Conservation (phyloP, 1,140 invertebrate genomes). For the Drosophila lacteicornis region DNA sequence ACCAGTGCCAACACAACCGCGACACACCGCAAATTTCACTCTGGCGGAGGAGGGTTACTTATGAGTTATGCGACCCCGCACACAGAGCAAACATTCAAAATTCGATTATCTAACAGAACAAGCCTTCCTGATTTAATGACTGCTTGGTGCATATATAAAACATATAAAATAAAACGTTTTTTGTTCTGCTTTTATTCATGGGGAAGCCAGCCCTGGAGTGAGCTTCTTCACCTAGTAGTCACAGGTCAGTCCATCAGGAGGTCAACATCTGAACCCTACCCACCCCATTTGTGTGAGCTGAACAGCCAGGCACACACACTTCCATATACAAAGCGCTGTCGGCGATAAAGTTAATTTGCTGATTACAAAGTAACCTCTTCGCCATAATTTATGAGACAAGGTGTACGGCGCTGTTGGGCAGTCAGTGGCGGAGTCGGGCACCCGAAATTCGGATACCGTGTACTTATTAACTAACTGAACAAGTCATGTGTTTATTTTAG, state of each 20-base stretch:
- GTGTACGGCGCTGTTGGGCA: conserved; percentile 55
- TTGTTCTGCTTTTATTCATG: not conserved
- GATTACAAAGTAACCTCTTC: conserved; percentile 75
- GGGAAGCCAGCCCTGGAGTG: not conserved
- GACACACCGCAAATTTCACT: conserved; percentile 64
- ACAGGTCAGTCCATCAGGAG: conserved; percentile 8
- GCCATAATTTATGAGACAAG: conserved; percentile 69
- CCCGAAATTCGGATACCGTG: conserved; percentile 10
- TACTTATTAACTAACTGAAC: not conserved
- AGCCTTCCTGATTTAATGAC: conserved; percentile 62
- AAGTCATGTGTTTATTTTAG: not conserved
- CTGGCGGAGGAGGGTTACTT: not conserved
- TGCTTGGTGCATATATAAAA: conserved; percentile 60
- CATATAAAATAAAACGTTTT: conserved; percentile 51
- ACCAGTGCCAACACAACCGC: conserved; percentile 55
- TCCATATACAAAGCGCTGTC: conserved; percentile 39
- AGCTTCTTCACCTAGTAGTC: conserved; percentile 18
- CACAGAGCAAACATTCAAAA: conserved; percentile 63
- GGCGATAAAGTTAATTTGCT: conserved; percentile 78
- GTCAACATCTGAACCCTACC: not conserved
- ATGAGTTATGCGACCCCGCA: conserved; percentile 52
- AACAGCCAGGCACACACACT: not conserved
- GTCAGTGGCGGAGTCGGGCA: not conserved
- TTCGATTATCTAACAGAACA: conserved; percentile 65
- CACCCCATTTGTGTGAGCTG: not conserved